A percentile compares a stretch with the other conserved stretches of the same genome.
phyloP scores from a whole-genome alignment of 2,797 vertebrate species.

The Dallia pectoralis region DNA sequence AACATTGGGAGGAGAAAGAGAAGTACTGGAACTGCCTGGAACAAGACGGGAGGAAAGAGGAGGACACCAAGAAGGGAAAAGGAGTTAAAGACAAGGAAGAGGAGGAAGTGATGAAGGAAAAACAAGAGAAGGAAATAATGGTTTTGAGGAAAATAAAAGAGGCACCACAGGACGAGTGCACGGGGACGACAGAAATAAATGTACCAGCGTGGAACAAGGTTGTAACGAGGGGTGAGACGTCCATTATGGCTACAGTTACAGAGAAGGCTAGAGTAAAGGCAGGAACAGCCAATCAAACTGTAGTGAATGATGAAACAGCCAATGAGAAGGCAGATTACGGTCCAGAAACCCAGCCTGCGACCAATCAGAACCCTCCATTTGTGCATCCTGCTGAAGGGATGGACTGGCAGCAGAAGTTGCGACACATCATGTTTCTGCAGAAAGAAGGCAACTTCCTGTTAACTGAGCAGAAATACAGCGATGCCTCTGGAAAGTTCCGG shows the following conservation, averaged over 20 bases:
- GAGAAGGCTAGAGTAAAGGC: conserved; percentile 20
- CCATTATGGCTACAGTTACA: conserved; percentile 5
- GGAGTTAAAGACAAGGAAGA: conserved; percentile 23
- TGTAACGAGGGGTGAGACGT: conserved; percentile 17
- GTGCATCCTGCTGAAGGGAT: conserved; percentile 49
- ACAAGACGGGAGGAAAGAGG: conserved; percentile 35
- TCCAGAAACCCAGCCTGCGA: conserved; percentile 15
- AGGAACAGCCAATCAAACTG: conserved; percentile 15
- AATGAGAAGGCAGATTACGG: conserved; percentile 18
- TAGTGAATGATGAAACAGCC: conserved; percentile 16
- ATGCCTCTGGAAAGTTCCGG: conserved; percentile 69
- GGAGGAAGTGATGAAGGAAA: neutral
- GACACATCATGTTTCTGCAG: conserved; percentile 73
- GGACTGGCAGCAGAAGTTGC: conserved; percentile 78
- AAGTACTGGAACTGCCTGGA: conserved; percentile 79
- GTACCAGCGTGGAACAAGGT: conserved; percentile 17
- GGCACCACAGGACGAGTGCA: neutral
- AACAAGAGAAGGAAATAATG: neutral
- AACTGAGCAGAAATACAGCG: conserved; percentile 59
- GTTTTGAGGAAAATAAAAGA: conserved; percentile 14
- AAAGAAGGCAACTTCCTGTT: conserved; percentile 74
- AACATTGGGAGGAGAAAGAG: conserved; percentile 83
- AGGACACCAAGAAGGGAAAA: neutral
- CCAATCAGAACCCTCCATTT: conserved; percentile 10
- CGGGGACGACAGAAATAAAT: neutral